phyloP scores from a whole-genome alignment of 2,888 invertebrate genomes.

The Melinopterus prodromus region DNA sequence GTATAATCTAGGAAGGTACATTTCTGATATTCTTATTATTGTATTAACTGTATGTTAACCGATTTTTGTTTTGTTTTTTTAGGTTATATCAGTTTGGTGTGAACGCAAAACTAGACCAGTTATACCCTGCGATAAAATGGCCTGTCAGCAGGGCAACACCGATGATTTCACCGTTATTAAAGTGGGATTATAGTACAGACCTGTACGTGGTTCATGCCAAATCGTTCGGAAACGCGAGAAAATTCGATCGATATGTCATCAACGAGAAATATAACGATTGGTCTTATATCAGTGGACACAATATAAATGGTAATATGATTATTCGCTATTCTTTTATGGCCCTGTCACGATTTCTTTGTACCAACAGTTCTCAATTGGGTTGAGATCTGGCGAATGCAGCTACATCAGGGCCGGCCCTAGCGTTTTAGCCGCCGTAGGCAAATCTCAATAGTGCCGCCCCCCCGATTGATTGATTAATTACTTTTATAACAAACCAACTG shows the following conservation, averaged over 20 bases:
- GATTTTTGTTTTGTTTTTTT: neutral
- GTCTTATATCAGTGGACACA: conserved; percentile 80
- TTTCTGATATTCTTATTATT: neutral
- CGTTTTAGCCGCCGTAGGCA: too few relatives aligned
- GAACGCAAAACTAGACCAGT: conserved; percentile 74
- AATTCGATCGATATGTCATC: conserved; percentile 61
- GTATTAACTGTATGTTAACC: too few relatives aligned
- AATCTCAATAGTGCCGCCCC: too few relatives aligned
- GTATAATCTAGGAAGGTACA: conserved; percentile 15
- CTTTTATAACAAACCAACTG: too few relatives aligned
- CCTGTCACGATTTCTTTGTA: too few relatives aligned
- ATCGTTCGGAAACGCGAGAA: neutral
- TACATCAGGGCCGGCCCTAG: too few relatives aligned
- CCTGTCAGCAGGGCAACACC: conserved; percentile 90
- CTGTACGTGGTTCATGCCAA: conserved; percentile 72
- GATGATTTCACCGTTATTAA: conserved; percentile 81
- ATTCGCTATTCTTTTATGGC: too few relatives aligned
- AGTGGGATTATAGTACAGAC: conserved; percentile 86
- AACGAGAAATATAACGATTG: conserved; percentile 71
- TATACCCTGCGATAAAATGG: conserved; percentile 79
- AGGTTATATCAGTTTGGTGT: conserved; percentile 77
- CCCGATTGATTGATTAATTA: too few relatives aligned
- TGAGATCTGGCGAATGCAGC: too few relatives aligned
- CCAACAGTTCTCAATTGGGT: too few relatives aligned
- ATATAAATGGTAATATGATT: conserved; percentile 83